Evolutionary conservation across 2,797 vertebrate genomes (phyloP).

Genomic region (Okamejei kenojei): DNA sequence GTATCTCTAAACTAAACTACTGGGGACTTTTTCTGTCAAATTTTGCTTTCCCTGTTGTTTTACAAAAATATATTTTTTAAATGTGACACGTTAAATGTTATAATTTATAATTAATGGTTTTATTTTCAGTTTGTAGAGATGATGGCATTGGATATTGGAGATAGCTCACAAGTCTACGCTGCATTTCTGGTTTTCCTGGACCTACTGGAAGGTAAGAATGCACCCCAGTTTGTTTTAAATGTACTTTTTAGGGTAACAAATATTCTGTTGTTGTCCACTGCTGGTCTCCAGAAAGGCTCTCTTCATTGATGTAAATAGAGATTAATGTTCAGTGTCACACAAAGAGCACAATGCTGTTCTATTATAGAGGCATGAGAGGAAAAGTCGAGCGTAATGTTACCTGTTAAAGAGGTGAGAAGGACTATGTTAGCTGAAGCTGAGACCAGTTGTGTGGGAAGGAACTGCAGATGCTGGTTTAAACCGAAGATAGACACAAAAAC

Average conservation of each 20-base stretch:
- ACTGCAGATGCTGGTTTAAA: too few species aligned
- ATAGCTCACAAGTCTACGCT: constrained; percentile 71
- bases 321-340: too few species aligned
- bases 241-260: background rate
- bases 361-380: background rate
- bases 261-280: background rate
- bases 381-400: background rate
- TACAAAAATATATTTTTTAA: background rate
- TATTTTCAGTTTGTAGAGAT: constrained; percentile 71
- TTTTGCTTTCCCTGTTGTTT: background rate
- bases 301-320: too few species aligned
- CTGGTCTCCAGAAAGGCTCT: background rate
- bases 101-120: background rate
- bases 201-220: constrained; percentile 66
- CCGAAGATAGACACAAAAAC: too few species aligned
- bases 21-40: background rate
- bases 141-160: constrained; percentile 69
- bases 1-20: too few species aligned
- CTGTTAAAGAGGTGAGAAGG: background rate
- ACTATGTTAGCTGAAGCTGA: too few species aligned
- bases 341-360: too few species aligned
- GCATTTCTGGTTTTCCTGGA: constrained; percentile 89
- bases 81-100: background rate
- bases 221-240: background rate
- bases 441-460: too few species aligned